Conservation (phyloP, 2,888 invertebrate genomes). For the Melinaea marsaeus region DNA sequence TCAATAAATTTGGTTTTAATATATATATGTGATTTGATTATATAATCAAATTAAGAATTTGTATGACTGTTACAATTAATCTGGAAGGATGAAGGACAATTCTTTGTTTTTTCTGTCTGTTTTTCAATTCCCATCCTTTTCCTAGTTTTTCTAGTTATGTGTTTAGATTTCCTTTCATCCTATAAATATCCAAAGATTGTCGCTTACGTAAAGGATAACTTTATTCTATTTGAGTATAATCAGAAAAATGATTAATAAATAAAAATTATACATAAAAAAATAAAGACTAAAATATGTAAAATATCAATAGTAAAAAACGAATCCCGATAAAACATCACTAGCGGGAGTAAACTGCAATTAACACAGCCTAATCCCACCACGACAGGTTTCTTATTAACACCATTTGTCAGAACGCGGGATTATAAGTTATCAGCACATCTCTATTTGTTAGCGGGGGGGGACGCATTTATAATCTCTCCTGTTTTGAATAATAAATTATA, state of each 20-base stretch:
- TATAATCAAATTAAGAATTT: too few species aligned
- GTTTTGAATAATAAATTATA: slow-evolving; percentile 34
- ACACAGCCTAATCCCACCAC: slow-evolving; percentile 63
- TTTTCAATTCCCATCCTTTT: too few species aligned
- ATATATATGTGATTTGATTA: neutral
- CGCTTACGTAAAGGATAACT: too few species aligned
- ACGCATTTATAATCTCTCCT: slow-evolving; percentile 43
- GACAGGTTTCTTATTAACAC: slow-evolving; percentile 77
- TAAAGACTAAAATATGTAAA: neutral
- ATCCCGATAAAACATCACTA: slow-evolving; percentile 39
- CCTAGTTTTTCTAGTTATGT: too few species aligned
- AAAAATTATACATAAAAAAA: neutral
- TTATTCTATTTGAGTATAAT: too few species aligned
- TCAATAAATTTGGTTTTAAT: slow-evolving; percentile 7
- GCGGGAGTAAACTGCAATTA: slow-evolving; percentile 63
- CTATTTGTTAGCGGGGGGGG: slow-evolving; percentile 34
- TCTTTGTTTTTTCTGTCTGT: too few species aligned
- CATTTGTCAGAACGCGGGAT: slow-evolving; percentile 64
- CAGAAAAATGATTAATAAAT: too few species aligned
- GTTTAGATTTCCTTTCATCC: too few species aligned
- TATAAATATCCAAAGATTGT: too few species aligned
- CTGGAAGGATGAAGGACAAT: too few species aligned
- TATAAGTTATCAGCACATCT: slow-evolving; percentile 47
- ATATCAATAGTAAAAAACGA: slow-evolving; percentile 2
- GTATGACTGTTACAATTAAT: too few species aligned